These are phyloP conservation scores for Neosilurus hyrtlii DNA, from an alignment of 2,797 vertebrate genomes.

Conservation along the genomic window DNA sequence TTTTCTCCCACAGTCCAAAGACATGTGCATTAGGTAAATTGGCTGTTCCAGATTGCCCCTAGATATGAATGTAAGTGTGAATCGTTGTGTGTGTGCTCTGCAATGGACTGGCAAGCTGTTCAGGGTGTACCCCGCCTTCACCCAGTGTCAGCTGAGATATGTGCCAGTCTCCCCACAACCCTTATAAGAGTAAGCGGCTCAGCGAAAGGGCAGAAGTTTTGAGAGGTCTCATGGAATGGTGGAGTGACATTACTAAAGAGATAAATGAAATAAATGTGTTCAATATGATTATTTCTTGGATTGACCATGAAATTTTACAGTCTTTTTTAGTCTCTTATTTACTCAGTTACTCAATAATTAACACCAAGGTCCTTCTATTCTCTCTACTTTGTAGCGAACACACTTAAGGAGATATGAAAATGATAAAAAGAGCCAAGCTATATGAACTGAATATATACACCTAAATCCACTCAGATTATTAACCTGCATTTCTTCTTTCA, in stretches of 20 bases:
- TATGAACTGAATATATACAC: constrained; percentile 24
- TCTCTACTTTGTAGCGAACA: constrained; percentile 37
- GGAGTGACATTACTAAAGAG: constrained; percentile 1
- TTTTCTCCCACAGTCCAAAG: too few species aligned
- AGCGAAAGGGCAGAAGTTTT: not conserved
- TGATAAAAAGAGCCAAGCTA: constrained; percentile 15
- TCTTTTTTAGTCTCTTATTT: constrained; percentile 10
- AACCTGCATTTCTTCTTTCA: not conserved
- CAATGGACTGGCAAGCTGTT: too few species aligned
- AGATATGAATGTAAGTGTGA: too few species aligned
- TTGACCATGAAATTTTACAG: constrained; percentile 34
- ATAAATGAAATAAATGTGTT: constrained; percentile 24
- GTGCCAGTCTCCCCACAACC: too few species aligned
- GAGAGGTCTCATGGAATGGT: not conserved
- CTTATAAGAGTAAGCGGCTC: too few species aligned
- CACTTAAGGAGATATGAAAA: constrained; percentile 5
- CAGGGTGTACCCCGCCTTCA: too few species aligned
- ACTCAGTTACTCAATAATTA: constrained; percentile 55
- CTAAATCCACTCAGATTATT: not conserved
- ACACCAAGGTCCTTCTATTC: constrained; percentile 46
- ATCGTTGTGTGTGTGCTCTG: too few species aligned
- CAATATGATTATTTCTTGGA: not conserved
- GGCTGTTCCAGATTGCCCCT: too few species aligned
- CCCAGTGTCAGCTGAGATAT: too few species aligned
- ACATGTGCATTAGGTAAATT: too few species aligned